Evolutionary conservation across 2,113 vertebrate species (phyloP).

Genomic region (Physeter macrocephalus): DNA sequence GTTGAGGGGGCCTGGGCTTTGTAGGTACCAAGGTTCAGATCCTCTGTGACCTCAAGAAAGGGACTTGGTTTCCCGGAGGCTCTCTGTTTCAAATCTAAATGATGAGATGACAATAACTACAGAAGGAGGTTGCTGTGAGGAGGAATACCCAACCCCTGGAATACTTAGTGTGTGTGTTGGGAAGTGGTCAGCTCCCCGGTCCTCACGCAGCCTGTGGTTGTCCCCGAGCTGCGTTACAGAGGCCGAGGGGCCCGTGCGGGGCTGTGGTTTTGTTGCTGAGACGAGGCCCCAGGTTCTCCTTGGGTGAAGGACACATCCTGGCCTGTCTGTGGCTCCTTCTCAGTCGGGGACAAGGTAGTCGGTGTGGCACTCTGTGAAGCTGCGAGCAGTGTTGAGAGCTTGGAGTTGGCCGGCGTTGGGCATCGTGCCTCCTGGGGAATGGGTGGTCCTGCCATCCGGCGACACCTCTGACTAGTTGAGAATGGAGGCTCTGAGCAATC

Average conservation of each 20-base stretch:
- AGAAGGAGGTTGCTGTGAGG: background rate
- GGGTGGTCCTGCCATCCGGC: background rate
- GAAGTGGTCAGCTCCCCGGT: background rate
- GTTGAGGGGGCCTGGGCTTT: background rate
- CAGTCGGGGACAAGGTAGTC: rapidly evolving
- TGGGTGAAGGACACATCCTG: background rate
- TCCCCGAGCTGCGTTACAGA: background rate
- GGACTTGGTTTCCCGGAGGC: background rate
- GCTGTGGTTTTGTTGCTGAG: background rate
- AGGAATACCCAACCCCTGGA: background rate
- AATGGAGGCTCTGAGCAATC: background rate
- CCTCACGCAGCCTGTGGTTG: background rate
- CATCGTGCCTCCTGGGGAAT: background rate
- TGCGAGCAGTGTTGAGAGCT: background rate
- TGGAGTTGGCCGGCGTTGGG: background rate
- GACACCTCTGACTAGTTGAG: background rate
- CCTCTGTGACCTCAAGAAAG: background rate
- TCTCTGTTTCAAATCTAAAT: background rate
- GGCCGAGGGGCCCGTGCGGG: background rate
- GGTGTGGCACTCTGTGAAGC: rapidly evolving
- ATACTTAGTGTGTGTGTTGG: background rate
- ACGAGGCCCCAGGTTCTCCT: background rate
- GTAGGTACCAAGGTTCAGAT: background rate
- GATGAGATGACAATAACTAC: background rate
- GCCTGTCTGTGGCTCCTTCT: background rate